Evolutionary conservation across 2,113 vertebrate genomes (phyloP), one percentile per base, ranked within the genome.

Genomic region (Xiphophorus couchianus): DNA sequence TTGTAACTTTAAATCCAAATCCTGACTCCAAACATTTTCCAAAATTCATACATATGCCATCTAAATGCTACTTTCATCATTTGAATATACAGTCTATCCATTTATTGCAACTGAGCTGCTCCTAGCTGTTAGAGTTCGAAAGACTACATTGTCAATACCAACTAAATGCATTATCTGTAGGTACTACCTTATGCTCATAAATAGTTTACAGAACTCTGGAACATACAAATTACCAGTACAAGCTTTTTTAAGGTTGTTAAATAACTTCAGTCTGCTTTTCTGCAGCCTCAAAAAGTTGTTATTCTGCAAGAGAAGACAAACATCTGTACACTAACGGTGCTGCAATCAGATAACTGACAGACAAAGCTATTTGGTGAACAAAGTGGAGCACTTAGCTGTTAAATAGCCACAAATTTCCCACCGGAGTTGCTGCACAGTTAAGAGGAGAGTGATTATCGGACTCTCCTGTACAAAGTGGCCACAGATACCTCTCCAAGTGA

Each of bases 341-440:
- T 44, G 33, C 65, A 37, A 66, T 14, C 13, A 67, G 28, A 68
- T 61, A 62, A 28, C n/a, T 71, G 54, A 51, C 42, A 54, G 61
- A 33, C 29, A 65, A 51, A 73, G 71, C 33, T 42, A 60, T 71
- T 39, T 62, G 58, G 27, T 29, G 33, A 75, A 31, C 27, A 68
- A 64, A 74, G 63, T 66, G 42, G 19, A 6, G 30, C 62, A 74
- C 33, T 75, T 75, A 60, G 37, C 28, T 8, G 39, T 14, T 69
- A 62, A 69, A 69, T 62, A 62, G 25, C 14, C 29, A 33, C 58
- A 60, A 12, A 31, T 60, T n/a, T 31, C 19, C 37, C 48, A 29
- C 31, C 25, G 63, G 63, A 58, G n/a, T 6, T 37, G 48, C 27
- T 44, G 17, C 13, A 66, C 17, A 37, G 63, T 58, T 60, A 25